These are phyloP conservation scores for Lasiurus cinereus DNA, from an alignment of 2,113 vertebrate species.

Conservation along the genomic window DNA sequence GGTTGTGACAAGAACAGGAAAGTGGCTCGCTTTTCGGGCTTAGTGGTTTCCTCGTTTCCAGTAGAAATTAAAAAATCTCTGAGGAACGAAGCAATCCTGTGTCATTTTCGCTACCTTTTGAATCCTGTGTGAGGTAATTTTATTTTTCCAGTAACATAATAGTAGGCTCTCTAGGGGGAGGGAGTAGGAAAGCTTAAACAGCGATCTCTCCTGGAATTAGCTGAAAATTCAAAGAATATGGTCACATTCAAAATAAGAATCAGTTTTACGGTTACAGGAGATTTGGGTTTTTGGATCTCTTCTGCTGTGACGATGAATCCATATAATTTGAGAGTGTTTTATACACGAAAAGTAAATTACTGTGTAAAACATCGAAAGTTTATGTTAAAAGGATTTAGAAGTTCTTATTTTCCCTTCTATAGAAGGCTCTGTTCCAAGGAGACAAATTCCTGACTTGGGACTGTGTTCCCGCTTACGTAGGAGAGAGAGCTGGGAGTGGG, in stretches of 20 bases:
- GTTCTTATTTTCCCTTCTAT: neutral
- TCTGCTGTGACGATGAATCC: neutral
- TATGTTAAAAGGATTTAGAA: neutral
- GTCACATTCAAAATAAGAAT: neutral
- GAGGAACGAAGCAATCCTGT: neutral
- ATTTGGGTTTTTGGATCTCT: neutral
- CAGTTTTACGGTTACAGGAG: neutral
- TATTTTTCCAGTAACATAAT: constrained; percentile 4
- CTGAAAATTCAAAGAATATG: neutral
- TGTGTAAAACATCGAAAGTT: neutral
- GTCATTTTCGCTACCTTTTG: neutral
- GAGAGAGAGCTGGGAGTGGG: neutral
- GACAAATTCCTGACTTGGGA: neutral
- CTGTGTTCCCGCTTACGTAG: fast-evolving
- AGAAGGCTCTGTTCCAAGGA: neutral
- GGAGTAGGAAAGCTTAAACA: neutral
- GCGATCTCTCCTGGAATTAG: neutral
- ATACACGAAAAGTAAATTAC: neutral
- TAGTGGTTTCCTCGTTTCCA: neutral
- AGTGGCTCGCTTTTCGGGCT: neutral
- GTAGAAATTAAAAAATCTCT: neutral
- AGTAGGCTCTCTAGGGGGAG: neutral
- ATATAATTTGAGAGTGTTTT: constrained; percentile 14
- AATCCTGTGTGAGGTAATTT: neutral
- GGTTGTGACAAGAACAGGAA: neutral